Percentiles rank a stretch among this genome's conserved stretches.
These are phyloP conservation scores for Deroplatys truncata DNA, from an alignment of 2,888 invertebrate genomes.

Conservation along the genomic window DNA sequence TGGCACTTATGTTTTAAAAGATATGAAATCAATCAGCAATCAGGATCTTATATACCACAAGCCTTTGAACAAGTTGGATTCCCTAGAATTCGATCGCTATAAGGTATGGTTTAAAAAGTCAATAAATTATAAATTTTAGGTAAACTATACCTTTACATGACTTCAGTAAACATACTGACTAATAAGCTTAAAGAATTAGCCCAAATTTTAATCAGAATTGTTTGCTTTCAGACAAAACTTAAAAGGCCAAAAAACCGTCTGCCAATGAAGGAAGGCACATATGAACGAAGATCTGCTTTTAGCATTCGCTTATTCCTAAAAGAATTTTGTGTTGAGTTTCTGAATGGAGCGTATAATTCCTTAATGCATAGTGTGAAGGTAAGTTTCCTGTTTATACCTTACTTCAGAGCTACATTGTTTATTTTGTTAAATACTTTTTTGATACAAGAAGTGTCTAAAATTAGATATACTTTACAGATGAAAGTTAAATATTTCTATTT, in stretches of 20 bases:
- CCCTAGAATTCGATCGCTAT: slow-evolving; percentile 71
- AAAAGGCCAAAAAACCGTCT: slow-evolving; percentile 74
- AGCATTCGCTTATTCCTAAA: slow-evolving; percentile 85
- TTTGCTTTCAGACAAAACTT: slow-evolving; percentile 46
- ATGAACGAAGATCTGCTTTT: slow-evolving; percentile 79
- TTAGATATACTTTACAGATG: no score
- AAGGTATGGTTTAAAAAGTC: slow-evolving; percentile 49
- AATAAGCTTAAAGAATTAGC: neutral
- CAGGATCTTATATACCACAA: slow-evolving; percentile 86
- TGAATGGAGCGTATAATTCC: slow-evolving; percentile 89
- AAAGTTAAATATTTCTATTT: no score
- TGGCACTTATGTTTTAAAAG: slow-evolving; percentile 87
- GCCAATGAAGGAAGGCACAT: slow-evolving; percentile 60
- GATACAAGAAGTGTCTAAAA: no score
- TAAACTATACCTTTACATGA: neutral
- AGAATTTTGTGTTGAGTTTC: slow-evolving; percentile 90
- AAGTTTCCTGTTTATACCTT: slow-evolving; percentile 45
- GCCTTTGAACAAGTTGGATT: slow-evolving; percentile 70
- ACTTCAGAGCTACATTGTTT: no score
- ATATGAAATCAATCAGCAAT: slow-evolving; percentile 88
- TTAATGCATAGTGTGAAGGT: slow-evolving; percentile 86
- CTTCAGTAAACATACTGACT: neutral
- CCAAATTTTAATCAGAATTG: neutral
- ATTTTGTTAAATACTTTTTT: no score
- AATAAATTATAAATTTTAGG: neutral